These are phyloP conservation scores for Sinohyriopsis cumingii DNA, from an alignment of 2,888 invertebrate species.

Conservation along the genomic window DNA sequence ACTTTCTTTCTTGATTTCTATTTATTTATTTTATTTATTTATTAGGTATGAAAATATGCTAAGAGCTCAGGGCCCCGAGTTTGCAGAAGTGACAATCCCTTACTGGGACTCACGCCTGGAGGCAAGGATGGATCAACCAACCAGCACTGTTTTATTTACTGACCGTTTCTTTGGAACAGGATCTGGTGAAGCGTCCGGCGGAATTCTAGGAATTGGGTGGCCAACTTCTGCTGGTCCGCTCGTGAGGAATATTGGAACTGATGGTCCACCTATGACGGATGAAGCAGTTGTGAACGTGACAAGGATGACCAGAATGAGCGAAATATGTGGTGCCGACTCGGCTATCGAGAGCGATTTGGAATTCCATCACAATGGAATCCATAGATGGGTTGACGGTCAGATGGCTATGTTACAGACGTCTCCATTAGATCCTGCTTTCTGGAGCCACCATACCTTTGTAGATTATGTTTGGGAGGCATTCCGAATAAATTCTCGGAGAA, in stretches of 20 bases:
- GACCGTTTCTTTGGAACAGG: constrained; percentile 45
- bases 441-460: too few species aligned
- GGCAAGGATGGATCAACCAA: constrained; percentile 23
- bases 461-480: constrained; percentile 56
- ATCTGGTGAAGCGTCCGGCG: constrained; percentile 43
- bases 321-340: constrained; percentile 44
- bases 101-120: constrained; percentile 59
- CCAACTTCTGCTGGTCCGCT: too few species aligned
- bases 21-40: background rate
- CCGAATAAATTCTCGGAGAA: constrained; percentile 32
- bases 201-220: too few species aligned
- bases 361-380: too few species aligned
- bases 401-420: constrained; percentile 54
- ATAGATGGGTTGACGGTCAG: constrained; percentile 54
- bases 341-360: too few species aligned
- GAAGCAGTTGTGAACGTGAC: constrained; percentile 35
- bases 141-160: constrained; percentile 47
- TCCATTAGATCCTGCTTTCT: too few species aligned
- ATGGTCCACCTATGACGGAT: too few species aligned
- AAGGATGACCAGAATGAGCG: constrained; percentile 13
- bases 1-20: too few species aligned
- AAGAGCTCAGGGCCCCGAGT: constrained; percentile 49
- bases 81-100: constrained; percentile 50
- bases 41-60: constrained; percentile 56
- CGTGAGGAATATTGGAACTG: too few species aligned